Evolutionary conservation across 2,113 vertebrate genomes (phyloP).

Genomic region (Paedocypris sp.): DNA sequence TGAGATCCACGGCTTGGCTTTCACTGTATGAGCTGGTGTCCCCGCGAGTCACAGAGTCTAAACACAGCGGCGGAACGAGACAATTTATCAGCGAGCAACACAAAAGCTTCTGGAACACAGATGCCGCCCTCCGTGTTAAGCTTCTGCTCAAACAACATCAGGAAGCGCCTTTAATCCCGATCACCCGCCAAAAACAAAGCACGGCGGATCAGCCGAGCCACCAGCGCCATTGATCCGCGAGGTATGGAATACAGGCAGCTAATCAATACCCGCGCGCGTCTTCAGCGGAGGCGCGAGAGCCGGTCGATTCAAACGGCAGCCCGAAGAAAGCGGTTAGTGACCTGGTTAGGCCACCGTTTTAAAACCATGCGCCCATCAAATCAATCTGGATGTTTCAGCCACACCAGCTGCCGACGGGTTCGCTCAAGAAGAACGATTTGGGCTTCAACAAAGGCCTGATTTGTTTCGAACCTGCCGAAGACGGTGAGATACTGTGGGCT

Average conservation of each 20-base stretch:
- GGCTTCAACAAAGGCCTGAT: too few species aligned
- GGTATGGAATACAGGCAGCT: conserved; percentile 53
- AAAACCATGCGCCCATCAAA: not conserved
- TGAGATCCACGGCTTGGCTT: conserved; percentile 32
- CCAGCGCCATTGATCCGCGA: conserved; percentile 61
- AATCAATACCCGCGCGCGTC: conserved; percentile 60
- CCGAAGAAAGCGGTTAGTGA: conserved; percentile 34
- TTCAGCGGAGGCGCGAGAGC: conserved; percentile 42
- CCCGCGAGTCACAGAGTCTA: not conserved
- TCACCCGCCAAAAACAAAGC: conserved; percentile 42
- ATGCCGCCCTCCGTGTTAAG: not conserved
- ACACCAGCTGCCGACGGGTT: too few species aligned
- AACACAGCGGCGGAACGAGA: not conserved
- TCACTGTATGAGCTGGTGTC: too few species aligned
- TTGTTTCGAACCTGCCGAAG: too few species aligned
- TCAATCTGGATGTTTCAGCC: not conserved
- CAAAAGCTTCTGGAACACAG: not conserved
- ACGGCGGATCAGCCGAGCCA: conserved; percentile 54
- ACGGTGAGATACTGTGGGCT: too few species aligned
- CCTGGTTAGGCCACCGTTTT: conserved; percentile 9
- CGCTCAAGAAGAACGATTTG: too few species aligned
- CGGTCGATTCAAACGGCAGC: too few species aligned
- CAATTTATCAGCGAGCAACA: not conserved
- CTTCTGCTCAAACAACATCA: conserved; percentile 16
- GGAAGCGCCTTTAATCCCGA: conserved; percentile 39